Evolutionary conservation across 2,113 vertebrate genomes (phyloP).

Genomic region (Alectura lathami): DNA sequence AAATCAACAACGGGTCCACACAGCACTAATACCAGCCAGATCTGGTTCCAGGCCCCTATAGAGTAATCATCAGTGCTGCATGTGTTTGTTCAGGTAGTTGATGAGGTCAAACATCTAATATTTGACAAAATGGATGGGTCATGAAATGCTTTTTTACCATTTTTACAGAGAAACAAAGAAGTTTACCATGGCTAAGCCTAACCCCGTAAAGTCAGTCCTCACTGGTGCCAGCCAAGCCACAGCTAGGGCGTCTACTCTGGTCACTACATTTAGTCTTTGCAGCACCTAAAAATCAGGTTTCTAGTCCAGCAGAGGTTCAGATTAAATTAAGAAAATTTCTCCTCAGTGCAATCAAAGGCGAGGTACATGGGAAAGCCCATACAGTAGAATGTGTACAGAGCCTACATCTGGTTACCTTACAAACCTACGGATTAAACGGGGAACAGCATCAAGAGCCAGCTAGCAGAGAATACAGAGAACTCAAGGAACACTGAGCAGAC

Average conservation of each 20-base stretch:
- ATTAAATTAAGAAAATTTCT: not conserved
- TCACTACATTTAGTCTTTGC: not conserved
- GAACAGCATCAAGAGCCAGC: not conserved
- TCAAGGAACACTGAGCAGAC: not conserved
- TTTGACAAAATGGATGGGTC: not conserved
- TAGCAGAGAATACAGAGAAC: accelerated
- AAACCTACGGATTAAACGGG: not conserved
- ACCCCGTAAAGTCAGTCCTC: not conserved
- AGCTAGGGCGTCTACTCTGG: not conserved
- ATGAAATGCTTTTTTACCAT: not conserved
- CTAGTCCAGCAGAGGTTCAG: not conserved
- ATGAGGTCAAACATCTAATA: not conserved
- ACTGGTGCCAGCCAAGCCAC: not conserved
- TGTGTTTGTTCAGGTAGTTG: not conserved
- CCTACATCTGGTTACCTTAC: not conserved
- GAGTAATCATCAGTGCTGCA: not conserved
- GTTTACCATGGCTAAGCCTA: not conserved
- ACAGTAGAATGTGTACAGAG: not conserved
- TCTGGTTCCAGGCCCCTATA: not conserved
- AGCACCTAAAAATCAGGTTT: not conserved
- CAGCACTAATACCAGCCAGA: not conserved
- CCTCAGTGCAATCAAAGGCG: not conserved
- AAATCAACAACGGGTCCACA: not conserved
- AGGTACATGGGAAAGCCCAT: not conserved
- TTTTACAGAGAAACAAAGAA: not conserved